Percentiles rank a stretch among this genome's conserved stretches.
These are phyloP conservation scores for Piliocolobus tephrosceles DNA, from an alignment of 2,113 vertebrate genomes.

Conservation along the genomic window DNA sequence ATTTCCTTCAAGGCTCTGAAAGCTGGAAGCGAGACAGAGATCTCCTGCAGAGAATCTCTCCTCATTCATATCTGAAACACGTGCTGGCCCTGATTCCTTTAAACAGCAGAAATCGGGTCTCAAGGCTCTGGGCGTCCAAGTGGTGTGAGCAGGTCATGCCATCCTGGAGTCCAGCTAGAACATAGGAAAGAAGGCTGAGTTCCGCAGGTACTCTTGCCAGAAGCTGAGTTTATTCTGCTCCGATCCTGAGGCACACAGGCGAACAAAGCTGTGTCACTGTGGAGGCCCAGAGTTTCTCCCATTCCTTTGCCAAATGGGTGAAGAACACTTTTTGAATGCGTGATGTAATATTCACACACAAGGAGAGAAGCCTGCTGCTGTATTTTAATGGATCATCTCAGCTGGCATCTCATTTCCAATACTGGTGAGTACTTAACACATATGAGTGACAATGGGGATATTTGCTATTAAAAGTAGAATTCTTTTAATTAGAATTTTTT, in stretches of 20 bases:
- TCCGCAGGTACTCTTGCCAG: fast-evolving
- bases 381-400: not conserved
- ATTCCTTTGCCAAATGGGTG: not conserved
- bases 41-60: not conserved
- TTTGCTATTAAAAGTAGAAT: conserved; percentile 36
- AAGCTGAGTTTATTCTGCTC: fast-evolving
- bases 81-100: not conserved
- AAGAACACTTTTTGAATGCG: not conserved
- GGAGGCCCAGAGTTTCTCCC: not conserved
- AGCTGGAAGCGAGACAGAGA: not conserved
- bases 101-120: not conserved
- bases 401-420: not conserved
- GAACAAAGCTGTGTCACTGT: not conserved
- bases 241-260: fast-evolving
- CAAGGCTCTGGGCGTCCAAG: not conserved
- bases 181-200: not conserved
- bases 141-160: not conserved
- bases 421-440: not conserved
- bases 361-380: not conserved
- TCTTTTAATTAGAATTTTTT: conserved; percentile 66
- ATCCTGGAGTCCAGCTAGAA: fast-evolving
- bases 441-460: not conserved
- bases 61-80: not conserved
- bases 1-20: not conserved
- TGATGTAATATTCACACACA: not conserved